phyloP scores from a whole-genome alignment of 1,140 invertebrate species.

The Orchestia grillus region DNA sequence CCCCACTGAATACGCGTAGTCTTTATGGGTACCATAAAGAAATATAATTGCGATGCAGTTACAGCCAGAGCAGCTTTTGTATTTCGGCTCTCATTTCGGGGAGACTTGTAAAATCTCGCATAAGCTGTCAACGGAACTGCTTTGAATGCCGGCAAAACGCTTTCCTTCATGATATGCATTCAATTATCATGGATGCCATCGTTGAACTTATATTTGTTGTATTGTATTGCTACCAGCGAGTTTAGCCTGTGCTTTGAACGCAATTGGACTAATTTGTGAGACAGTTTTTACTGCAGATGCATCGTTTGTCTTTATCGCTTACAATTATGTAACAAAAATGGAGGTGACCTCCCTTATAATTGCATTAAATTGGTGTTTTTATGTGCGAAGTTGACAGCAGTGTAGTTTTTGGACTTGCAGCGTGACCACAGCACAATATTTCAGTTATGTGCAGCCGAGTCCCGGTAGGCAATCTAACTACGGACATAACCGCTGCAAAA shows the following conservation, averaged over 20 bases:
- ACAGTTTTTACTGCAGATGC: not conserved
- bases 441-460: not conserved
- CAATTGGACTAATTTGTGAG: not conserved
- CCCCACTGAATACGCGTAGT: not conserved
- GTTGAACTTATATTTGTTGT: not conserved
- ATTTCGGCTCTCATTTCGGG: not conserved
- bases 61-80: not conserved
- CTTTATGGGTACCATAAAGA: not conserved
- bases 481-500: not conserved
- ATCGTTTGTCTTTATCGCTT: not conserved
- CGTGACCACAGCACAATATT: not conserved
- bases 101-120: no score
- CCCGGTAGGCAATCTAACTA: conserved; percentile 4
- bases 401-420: not conserved
- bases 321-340: not conserved
- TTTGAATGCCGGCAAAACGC: not conserved
- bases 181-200: not conserved
- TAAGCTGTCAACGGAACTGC: not conserved
- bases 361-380: not conserved
- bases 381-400: not conserved
- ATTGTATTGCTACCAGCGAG: no score
- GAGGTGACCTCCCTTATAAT: not conserved
- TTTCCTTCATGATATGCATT: not conserved
- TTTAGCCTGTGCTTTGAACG: not conserved
- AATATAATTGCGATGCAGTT: not conserved